Evolutionary conservation across 2,797 vertebrate species (phyloP).

Genomic region (Serranus cabrilla): DNA sequence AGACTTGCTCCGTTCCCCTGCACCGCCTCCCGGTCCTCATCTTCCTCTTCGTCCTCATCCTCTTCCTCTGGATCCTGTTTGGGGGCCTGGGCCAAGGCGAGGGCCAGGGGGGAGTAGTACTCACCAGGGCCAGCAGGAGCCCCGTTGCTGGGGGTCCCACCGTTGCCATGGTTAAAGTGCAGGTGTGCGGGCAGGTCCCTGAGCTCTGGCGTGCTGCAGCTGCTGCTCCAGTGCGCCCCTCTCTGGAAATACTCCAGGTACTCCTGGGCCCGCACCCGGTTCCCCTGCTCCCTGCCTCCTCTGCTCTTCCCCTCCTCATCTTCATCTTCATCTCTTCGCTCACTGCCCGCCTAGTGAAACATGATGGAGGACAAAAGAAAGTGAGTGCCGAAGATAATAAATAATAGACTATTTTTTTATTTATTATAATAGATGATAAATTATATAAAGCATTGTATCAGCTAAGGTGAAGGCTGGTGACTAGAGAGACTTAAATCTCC

Average conservation of each 20-base stretch:
- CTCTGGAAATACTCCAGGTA: conserved; percentile 98
- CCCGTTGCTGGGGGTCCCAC: conserved; percentile 89
- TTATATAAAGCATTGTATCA: neutral
- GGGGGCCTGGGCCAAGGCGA: conserved; percentile 87
- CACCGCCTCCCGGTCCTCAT: conserved; percentile 86
- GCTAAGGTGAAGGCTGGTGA: conserved; percentile 5
- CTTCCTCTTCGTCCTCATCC: conserved; percentile 89
- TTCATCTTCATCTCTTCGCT: conserved; percentile 80
- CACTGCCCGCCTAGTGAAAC: conserved; percentile 81
- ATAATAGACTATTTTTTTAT: no score
- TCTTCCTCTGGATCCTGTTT: conserved; percentile 87
- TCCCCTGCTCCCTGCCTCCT: conserved; percentile 90
- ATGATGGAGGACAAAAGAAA: conserved; percentile 32
- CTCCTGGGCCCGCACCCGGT: conserved; percentile 93
- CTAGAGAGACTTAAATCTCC: neutral
- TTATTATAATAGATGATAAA: no score
- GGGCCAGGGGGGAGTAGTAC: conserved; percentile 85
- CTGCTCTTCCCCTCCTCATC: conserved; percentile 76
- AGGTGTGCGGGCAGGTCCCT: conserved; percentile 88
- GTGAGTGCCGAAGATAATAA: conserved; percentile 8
- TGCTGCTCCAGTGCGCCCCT: conserved; percentile 90
- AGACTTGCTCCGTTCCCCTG: conserved; percentile 82
- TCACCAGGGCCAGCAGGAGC: conserved; percentile 80
- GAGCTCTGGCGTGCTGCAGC: conserved; percentile 91
- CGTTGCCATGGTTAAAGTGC: conserved; percentile 89